Evolutionary conservation across 2,797 vertebrate species (phyloP).

Genomic region (Xenentodon cancila): DNA sequence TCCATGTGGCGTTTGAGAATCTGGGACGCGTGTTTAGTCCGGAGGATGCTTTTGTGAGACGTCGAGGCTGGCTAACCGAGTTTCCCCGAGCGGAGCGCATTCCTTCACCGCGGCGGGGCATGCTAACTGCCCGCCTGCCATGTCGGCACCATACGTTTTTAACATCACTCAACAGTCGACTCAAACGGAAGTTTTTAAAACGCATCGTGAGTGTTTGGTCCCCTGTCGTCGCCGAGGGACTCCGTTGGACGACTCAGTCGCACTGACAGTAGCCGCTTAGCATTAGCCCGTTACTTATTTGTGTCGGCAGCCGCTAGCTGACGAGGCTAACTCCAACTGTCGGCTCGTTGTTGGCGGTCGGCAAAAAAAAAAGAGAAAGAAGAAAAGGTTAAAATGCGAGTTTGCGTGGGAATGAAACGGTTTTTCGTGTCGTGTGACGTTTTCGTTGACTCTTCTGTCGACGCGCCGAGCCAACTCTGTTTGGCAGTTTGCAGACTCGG

Average conservation of each 20-base stretch:
- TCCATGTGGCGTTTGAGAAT: background rate
- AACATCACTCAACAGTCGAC: background rate
- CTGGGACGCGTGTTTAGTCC: background rate
- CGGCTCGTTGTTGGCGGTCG: conserved; percentile 42
- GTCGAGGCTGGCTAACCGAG: conserved; percentile 26
- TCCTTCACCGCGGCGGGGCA: conserved; percentile 53
- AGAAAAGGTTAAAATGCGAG: background rate
- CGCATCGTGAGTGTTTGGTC: fast-evolving
- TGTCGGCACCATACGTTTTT: background rate
- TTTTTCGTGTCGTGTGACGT: fast-evolving
- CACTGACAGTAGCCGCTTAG: conserved; percentile 17
- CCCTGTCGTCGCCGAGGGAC: background rate
- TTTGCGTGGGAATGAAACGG: background rate
- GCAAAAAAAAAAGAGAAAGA: conserved; percentile 5
- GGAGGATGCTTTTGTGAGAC: background rate
- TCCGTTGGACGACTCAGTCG: conserved; percentile 2
- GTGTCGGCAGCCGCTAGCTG: conserved; percentile 35
- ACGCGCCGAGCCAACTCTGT: background rate
- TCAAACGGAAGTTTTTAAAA: background rate
- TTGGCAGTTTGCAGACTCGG: background rate
- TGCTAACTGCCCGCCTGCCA: conserved; percentile 58
- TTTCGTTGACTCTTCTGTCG: background rate
- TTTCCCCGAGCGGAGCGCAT: conserved; percentile 55
- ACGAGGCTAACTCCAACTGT: conserved; percentile 47
- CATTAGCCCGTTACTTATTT: conserved; percentile 45